Base-by-base conservation (phyloP, 2,888 invertebrate species). In the Priocnemis perturbator region DNA sequence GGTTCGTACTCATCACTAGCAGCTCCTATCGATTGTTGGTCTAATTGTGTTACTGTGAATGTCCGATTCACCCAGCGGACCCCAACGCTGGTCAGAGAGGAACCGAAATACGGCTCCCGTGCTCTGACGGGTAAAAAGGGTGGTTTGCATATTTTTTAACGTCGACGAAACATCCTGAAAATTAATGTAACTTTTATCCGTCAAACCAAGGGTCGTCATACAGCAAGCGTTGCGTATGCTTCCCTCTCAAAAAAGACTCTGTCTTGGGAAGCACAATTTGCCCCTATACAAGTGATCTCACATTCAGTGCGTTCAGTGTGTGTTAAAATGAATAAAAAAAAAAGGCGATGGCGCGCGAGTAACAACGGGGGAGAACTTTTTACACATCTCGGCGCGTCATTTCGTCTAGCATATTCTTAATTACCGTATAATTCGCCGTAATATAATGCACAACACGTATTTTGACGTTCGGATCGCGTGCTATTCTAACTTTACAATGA, bases 31-130 rank as follows among this genome's bases (percentile, higher is more conserved):
- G 88, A 87, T 87, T 86, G 87, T 86, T 85, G 81, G 84, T 86
- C 87, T 88, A 88, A 88, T 88, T 88, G 87, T 83, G 87, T 88
- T 88, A 86, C 87, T 81, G 85, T 83, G 84, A 86, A 86, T 85
- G 86, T 86, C 87, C 86, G 85, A 87, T 87, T 88, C 85, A 84
- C 77, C 85, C 81, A 74, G 71, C 81, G 82, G 79, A 85, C 79
- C 82, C 79, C 77, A 74, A 76, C 68, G 81, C 73, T 74, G 79
- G 78, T 71, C 74, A 73, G 83, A 81, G 78, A 81, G 78, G 76
- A 76, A 74, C 81, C 82, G 77, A 85, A 84, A 84, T 83, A 81
- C 80, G 78, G 78, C 78, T 73, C 68, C 76, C 79, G 77, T 81
- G 70, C 77, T 79, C 80, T 83, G 86, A 83, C 84, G 83, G 81